Evolutionary conservation across 2,888 invertebrate genomes (phyloP).

Genomic region (Pteria penguin): DNA sequence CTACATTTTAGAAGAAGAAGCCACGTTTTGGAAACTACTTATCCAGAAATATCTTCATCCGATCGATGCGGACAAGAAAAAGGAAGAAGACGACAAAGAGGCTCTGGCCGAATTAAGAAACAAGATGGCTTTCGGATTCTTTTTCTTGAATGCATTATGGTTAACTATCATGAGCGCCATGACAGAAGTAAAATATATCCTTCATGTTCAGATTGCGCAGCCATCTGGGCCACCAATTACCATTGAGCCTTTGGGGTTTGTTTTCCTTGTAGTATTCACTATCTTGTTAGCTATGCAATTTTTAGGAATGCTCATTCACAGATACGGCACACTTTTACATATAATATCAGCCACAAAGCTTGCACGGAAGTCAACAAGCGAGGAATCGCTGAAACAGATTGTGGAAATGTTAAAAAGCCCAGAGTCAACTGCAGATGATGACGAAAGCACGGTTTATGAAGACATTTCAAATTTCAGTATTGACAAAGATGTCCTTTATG

Average conservation of each 20-base stretch:
- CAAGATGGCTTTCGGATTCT: conserved; percentile 86
- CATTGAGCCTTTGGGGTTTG: conserved; percentile 54
- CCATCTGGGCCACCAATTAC: conserved; percentile 4
- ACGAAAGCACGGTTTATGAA: neutral
- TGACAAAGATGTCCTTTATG: neutral
- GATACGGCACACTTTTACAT: conserved; percentile 56
- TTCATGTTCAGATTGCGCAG: conserved; percentile 39
- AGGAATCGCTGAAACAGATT: neutral
- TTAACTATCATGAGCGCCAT: conserved; percentile 86
- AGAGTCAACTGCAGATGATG: neutral
- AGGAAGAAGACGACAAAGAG: conserved; percentile 20
- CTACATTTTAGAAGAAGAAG: conserved; percentile 83
- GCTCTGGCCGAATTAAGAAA: conserved; percentile 93
- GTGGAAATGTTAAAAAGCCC: neutral
- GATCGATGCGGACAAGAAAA: conserved; percentile 34
- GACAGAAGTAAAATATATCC: conserved; percentile 48
- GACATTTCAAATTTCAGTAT: neutral
- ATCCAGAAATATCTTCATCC: conserved; percentile 85
- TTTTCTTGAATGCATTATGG: conserved; percentile 99
- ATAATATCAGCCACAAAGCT: conserved; percentile 52
- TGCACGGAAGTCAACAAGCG: neutral
- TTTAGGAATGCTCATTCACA: conserved; percentile 55
- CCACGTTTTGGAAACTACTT: conserved; percentile 93
- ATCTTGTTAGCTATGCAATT: conserved; percentile 54
- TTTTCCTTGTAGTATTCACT: conserved; percentile 55